Evolutionary conservation across 2,113 vertebrate species (phyloP).

Genomic region (Sceloporus tristichus): DNA sequence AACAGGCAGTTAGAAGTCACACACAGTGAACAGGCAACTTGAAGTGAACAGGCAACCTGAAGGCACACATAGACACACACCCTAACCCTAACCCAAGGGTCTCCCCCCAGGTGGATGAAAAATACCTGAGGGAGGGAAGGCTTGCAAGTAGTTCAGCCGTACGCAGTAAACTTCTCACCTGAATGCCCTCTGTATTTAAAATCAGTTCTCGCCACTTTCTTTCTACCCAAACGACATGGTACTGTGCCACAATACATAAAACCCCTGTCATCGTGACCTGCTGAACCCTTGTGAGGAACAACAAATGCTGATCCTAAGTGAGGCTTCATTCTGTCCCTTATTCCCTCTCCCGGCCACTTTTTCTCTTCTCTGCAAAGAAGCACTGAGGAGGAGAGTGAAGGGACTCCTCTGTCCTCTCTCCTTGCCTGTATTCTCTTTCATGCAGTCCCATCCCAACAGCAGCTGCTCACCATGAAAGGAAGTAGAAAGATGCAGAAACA

Average conservation of each 20-base stretch:
- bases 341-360: not conserved
- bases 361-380: not conserved
- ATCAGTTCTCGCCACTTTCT: not conserved
- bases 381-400: not conserved
- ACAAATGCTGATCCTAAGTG: not conserved
- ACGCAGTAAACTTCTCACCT: not conserved
- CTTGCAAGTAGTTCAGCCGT: not conserved
- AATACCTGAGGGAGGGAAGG: not conserved
- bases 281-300: not conserved
- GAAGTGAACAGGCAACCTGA: too few species aligned
- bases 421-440: not conserved
- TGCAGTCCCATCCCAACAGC: not conserved
- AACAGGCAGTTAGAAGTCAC: too few species aligned
- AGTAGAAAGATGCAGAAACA: not conserved
- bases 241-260: not conserved
- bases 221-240: not conserved
- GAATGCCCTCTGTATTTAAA: not conserved
- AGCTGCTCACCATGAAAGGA: conserved; percentile 48
- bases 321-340: too few species aligned
- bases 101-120: not conserved
- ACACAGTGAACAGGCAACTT: too few species aligned
- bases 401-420: too few species aligned
- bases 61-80: too few species aligned
- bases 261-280: too few species aligned
- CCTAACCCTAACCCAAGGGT: too few species aligned